Evolutionary conservation across 2,888 invertebrate genomes (phyloP).

Genomic region (Uropetala carovei): DNA sequence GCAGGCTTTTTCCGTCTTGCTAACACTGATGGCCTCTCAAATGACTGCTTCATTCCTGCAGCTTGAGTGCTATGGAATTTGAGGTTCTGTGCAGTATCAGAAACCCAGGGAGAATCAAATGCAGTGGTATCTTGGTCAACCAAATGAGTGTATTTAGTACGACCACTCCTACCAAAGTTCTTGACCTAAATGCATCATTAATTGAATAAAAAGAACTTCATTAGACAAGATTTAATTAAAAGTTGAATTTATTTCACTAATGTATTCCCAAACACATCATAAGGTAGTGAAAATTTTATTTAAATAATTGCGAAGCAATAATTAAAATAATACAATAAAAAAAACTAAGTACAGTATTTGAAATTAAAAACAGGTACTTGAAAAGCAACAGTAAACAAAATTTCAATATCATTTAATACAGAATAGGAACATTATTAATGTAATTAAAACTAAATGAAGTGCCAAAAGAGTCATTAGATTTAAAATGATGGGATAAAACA

Average conservation of each 20-base stretch:
- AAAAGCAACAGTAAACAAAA: too few species aligned
- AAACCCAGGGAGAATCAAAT: conserved; percentile 98
- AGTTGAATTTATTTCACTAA: background rate
- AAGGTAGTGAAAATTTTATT: background rate
- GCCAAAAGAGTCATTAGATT: too few species aligned
- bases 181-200: conserved; percentile 83
- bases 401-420: too few species aligned
- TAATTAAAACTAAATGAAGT: too few species aligned
- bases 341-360: too few species aligned
- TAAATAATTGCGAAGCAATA: background rate
- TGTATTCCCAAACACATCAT: background rate
- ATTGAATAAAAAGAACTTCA: background rate
- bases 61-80: conserved; percentile 92
- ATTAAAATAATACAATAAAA: too few species aligned
- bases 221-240: background rate
- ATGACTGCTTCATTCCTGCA: conserved; percentile 94
- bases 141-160: conserved; percentile 99
- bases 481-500: conserved; percentile 65
- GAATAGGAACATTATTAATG: too few species aligned
- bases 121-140: conserved; percentile 99
- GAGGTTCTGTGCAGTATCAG: conserved; percentile 91
- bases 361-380: too few species aligned
- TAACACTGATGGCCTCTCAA: conserved; percentile 89
- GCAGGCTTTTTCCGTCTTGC: conserved; percentile 74
- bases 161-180: conserved; percentile 98